These are phyloP conservation scores for Hypomecis punctinalis DNA, from an alignment of 2,888 invertebrate genomes.

Conservation along the genomic window DNA sequence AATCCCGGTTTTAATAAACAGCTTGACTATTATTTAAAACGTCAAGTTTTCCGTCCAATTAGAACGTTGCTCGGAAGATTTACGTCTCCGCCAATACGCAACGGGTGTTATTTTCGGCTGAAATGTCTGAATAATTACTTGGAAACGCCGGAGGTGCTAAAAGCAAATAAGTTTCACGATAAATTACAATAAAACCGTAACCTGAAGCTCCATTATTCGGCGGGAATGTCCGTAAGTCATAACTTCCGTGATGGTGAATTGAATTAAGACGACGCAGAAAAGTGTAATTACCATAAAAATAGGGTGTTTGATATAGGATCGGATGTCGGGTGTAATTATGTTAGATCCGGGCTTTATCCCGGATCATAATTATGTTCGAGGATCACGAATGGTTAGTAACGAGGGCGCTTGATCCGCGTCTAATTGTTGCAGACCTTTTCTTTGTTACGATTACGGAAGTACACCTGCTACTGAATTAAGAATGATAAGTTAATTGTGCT, in stretches of 20 bases:
- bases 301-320: conserved; percentile 52
- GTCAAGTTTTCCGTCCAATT: conserved; percentile 42
- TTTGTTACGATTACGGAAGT: conserved; percentile 33
- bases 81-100: conserved; percentile 51
- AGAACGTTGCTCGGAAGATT: conserved; percentile 46
- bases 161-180: conserved; percentile 61
- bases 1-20: conserved; percentile 34
- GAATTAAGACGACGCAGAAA: conserved; percentile 73
- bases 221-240: conserved; percentile 56
- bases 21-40: conserved; percentile 37
- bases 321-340: conserved; percentile 58
- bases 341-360: conserved; percentile 62
- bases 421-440: conserved; percentile 35
- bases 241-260: conserved; percentile 72
- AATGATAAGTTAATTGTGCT: background rate
- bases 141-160: conserved; percentile 53
- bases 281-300: conserved; percentile 80
- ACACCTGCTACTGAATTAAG: conserved; percentile 7
- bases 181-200: conserved; percentile 64
- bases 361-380: conserved; percentile 64
- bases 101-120: conserved; percentile 49
- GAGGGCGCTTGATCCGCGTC: conserved; percentile 36
- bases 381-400: conserved; percentile 32
- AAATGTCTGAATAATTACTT: conserved; percentile 56
- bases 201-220: conserved; percentile 58